Conservation (phyloP, 92 coral and sea anemone genomes). For the Zoanthus gigantus region DNA sequence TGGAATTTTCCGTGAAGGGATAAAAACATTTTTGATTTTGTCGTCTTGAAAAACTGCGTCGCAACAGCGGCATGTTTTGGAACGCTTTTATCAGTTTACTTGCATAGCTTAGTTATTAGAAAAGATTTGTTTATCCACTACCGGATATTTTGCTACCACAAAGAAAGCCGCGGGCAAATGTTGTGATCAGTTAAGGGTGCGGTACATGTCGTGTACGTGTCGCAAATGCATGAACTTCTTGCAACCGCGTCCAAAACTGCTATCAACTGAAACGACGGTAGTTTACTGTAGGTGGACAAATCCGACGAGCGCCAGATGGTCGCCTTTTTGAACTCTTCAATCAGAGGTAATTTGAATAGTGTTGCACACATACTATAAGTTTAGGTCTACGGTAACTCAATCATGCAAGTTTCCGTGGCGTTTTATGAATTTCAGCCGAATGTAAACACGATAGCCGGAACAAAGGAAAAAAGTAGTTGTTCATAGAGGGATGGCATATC, state of each 20-base stretch:
- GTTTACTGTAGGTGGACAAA: background rate
- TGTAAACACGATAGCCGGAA: background rate
- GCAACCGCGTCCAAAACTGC: no score
- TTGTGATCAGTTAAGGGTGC: background rate
- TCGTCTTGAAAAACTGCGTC: background rate
- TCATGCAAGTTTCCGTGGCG: slow-evolving; percentile 21
- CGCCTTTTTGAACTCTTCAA: background rate
- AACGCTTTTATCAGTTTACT: slow-evolving; percentile 1
- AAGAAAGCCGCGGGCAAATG: slow-evolving; percentile 35
- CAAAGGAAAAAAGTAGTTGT: background rate
- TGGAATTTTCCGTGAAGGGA: background rate
- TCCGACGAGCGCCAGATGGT: background rate
- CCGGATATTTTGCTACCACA: slow-evolving; percentile 36
- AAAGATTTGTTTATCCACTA: slow-evolving; percentile 20
- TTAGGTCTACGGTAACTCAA: background rate
- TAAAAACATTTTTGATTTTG: no score
- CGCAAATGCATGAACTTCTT: background rate
- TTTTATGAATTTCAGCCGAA: background rate
- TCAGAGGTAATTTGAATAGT: background rate
- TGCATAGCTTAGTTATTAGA: slow-evolving; percentile 35
- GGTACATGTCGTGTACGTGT: background rate
- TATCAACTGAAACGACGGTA: background rate
- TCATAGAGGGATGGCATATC: background rate
- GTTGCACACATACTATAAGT: no score
- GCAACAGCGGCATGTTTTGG: slow-evolving; percentile 35